Evolutionary conservation across 2,888 invertebrate genomes (phyloP), one percentile per base, ranked within the genome.

Genomic region (Helicoverpa assulta): DNA sequence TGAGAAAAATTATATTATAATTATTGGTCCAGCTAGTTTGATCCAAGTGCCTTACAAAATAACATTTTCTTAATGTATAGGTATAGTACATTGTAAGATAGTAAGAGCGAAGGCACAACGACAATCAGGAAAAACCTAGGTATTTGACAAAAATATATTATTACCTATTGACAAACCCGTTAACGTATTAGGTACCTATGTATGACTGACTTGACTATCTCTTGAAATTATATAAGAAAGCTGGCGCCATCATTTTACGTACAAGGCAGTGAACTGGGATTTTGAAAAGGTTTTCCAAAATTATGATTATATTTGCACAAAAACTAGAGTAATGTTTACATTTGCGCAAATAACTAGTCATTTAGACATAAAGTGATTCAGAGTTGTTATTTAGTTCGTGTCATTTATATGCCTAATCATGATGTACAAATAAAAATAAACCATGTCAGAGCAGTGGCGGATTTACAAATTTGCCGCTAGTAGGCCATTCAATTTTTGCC

Each of bases 51-150:
- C 21, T 21, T 21, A 21, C 2, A 21, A 21, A 21, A 21, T 21
- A 2, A 21, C 21, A 21, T 21, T n/a, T n/a, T n/a, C n/a, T n/a
- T n/a, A n/a, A n/a, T n/a, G n/a, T n/a, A n/a, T n/a, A n/a, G n/a
- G n/a, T n/a, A n/a, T n/a, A n/a, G n/a, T n/a, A n/a, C n/a, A n/a
- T n/a, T n/a, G n/a, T n/a, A n/a, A n/a, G n/a, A n/a, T n/a, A n/a
- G n/a, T n/a, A n/a, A n/a, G n/a, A n/a, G n/a, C n/a, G n/a, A n/a
- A n/a, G n/a, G n/a, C 29, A 29, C 29, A 33, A 7, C 33, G 1
- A 33, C 68, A 68, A 68, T 19, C 16, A 57, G 40, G 26, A 8
- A 37, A 59, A 74, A 67, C 40, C 10, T 54, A n/a, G n/a, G n/a
- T n/a, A 55, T 50, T 40, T 33, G 40, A 14, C n/a, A 33, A 50